phyloP scores from a whole-genome alignment of 2,113 vertebrate species.

The Halcyon senegalensis region DNA sequence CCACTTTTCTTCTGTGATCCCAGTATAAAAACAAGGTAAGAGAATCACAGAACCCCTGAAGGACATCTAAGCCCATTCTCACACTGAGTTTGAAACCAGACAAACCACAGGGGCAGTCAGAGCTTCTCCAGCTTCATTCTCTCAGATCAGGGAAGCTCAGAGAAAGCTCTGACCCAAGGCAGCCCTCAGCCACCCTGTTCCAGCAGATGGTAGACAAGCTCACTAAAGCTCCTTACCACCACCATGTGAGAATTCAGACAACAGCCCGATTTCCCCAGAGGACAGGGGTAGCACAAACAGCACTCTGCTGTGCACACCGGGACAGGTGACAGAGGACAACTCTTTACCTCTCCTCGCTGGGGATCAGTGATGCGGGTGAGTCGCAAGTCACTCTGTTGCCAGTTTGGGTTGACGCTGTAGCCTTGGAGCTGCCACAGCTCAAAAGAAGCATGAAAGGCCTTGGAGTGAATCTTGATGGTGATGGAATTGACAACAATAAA shows the following conservation, averaged over 20 bases:
- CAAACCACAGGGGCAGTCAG: background rate
- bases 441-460: constrained; percentile 95
- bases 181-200: background rate
- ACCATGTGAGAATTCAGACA: background rate
- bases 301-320: accelerated
- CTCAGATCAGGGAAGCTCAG: background rate
- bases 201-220: background rate
- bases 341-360: constrained; percentile 91
- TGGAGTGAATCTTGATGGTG: constrained; percentile 94
- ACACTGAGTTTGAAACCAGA: background rate
- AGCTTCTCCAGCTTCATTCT: background rate
- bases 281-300: too few relatives aligned
- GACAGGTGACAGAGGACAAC: background rate
- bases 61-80: background rate
- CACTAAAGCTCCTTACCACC: background rate
- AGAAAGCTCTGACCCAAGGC: background rate
- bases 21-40: background rate
- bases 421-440: constrained; percentile 98
- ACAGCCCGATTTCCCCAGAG: background rate
- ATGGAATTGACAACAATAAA: constrained; percentile 95
- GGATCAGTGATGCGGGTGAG: constrained; percentile 93
- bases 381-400: constrained; percentile 93
- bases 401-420: constrained; percentile 94
- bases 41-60: too few relatives aligned
- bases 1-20: background rate